Conservation (phyloP, 1,140 invertebrate genomes). For the Macrobrachium nipponense region DNA sequence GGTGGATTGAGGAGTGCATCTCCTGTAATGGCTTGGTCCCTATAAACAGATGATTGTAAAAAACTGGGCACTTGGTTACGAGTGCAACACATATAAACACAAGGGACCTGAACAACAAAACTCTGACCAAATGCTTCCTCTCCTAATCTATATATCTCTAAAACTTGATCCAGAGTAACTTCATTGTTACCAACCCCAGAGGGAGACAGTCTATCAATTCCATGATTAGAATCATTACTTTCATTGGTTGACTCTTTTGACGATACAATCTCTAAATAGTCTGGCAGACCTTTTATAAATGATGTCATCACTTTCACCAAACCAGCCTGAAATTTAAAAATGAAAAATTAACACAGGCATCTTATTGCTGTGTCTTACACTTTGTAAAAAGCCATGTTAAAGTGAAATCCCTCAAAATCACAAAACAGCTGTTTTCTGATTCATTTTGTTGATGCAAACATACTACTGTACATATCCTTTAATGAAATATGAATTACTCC, state of each 20-base stretch:
- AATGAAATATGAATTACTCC: too few relatives aligned
- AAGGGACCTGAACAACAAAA: slow-evolving; percentile 59
- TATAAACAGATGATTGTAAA: slow-evolving; percentile 56
- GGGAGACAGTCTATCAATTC: slow-evolving; percentile 7
- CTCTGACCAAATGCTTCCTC: slow-evolving; percentile 56
- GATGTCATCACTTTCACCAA: slow-evolving; percentile 58
- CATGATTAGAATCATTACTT: neutral
- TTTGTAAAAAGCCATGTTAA: too few relatives aligned
- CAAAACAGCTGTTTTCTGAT: too few relatives aligned
- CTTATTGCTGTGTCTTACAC: too few relatives aligned
- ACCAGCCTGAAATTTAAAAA: slow-evolving; percentile 43
- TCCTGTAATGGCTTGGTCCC: slow-evolving; percentile 56
- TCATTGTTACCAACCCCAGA: slow-evolving; percentile 21
- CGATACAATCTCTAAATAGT: slow-evolving; percentile 37
- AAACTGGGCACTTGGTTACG: slow-evolving; percentile 58
- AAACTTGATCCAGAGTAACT: slow-evolving; percentile 53
- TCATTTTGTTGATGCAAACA: too few relatives aligned
- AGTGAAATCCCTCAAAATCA: too few relatives aligned
- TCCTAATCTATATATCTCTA: slow-evolving; percentile 56
- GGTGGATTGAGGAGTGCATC: slow-evolving; percentile 62
- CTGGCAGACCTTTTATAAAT: slow-evolving; percentile 54
- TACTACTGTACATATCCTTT: too few relatives aligned
- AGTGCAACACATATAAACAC: slow-evolving; percentile 53
- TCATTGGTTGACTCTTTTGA: slow-evolving; percentile 1
- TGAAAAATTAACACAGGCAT: neutral